These are phyloP conservation scores for Scaptodrosophila lebanonensis DNA, from an alignment of 1,140 invertebrate genomes.

Conservation along the genomic window DNA sequence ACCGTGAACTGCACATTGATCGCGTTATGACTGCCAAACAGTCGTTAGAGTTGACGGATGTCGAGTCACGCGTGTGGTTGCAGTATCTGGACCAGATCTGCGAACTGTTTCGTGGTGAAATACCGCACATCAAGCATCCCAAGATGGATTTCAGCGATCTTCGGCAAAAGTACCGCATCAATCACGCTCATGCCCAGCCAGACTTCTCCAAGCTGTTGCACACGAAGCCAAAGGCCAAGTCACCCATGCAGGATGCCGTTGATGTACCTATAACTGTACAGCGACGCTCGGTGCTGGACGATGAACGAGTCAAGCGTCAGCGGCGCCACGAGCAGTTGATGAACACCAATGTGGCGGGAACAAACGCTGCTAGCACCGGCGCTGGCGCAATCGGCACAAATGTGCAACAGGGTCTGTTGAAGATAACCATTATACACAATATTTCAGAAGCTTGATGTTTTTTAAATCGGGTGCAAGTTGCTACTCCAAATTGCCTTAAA, in stretches of 20 bases:
- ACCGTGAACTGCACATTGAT: slow-evolving; percentile 84
- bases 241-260: slow-evolving; percentile 70
- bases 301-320: slow-evolving; percentile 68
- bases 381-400: slow-evolving; percentile 10
- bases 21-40: slow-evolving; percentile 91
- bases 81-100: slow-evolving; percentile 93
- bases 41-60: slow-evolving; percentile 83
- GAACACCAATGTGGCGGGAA: slow-evolving; percentile 26
- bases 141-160: slow-evolving; percentile 80
- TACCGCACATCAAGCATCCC: slow-evolving; percentile 87
- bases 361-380: background rate
- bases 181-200: slow-evolving; percentile 60
- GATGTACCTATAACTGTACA: slow-evolving; percentile 62
- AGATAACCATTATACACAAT: slow-evolving; percentile 45
- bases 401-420: slow-evolving; percentile 47
- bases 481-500: slow-evolving; percentile 31
- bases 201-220: slow-evolving; percentile 75
- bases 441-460: slow-evolving; percentile 10
- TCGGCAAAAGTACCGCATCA: slow-evolving; percentile 68
- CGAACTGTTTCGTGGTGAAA: slow-evolving; percentile 88
- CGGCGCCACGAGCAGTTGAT: slow-evolving; percentile 63
- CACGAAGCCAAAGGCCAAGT: slow-evolving; percentile 69
- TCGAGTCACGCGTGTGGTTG: slow-evolving; percentile 87
- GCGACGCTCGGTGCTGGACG: slow-evolving; percentile 67
- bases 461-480: slow-evolving; percentile 6